Percentiles rank a stretch among this genome's conserved stretches.
phyloP scores from a whole-genome alignment of 2,113 vertebrate species.

The Ellobius talpinus region DNA sequence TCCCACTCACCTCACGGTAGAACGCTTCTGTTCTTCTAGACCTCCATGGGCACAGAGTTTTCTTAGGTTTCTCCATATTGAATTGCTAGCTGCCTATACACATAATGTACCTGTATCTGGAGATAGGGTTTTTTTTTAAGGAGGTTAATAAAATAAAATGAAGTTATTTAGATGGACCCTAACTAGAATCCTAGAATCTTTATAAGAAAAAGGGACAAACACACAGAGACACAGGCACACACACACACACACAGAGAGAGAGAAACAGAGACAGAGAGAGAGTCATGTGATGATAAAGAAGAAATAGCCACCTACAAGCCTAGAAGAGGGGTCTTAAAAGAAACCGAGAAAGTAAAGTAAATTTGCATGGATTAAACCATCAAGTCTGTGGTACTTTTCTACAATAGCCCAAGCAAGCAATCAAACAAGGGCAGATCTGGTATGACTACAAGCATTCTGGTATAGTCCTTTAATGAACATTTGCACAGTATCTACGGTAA shows the following conservation, averaged over 20 bases:
- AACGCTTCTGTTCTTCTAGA: neutral
- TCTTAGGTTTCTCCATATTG: neutral
- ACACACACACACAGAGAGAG: neutral
- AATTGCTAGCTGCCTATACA: neutral
- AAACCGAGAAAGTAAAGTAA: neutral
- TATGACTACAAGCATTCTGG: neutral
- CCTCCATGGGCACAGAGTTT: neutral
- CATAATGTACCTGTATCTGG: neutral
- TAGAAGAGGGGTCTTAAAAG: neutral
- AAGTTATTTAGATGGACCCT: neutral
- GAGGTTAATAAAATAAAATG: conserved; percentile 1
- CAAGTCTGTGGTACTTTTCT: neutral
- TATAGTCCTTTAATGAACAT: neutral
- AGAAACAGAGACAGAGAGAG: neutral
- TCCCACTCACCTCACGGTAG: neutral
- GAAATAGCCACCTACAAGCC: neutral
- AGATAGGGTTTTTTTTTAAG: neutral
- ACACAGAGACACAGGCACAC: neutral
- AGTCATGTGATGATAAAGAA: neutral
- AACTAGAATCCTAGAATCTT: neutral
- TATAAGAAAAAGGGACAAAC: neutral
- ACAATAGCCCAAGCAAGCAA: neutral
- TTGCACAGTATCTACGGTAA: neutral
- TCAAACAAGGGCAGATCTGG: neutral
- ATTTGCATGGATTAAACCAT: neutral